phyloP scores from a whole-genome alignment of 2,888 invertebrate species.

The Lithophane leautieri region DNA sequence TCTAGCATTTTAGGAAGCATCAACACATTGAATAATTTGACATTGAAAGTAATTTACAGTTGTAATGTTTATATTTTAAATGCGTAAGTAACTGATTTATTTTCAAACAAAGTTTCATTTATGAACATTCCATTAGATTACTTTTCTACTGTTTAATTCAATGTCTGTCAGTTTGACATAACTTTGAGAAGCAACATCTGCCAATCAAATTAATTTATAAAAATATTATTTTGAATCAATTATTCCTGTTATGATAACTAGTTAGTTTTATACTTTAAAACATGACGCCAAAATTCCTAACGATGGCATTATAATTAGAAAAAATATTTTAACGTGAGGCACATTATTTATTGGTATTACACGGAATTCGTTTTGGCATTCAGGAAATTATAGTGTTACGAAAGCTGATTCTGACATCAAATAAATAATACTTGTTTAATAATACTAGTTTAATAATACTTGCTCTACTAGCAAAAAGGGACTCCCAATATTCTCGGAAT shows the following conservation, averaged over 20 bases:
- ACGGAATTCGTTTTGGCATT: neutral
- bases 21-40: conserved; percentile 37
- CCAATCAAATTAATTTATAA: conserved; percentile 60
- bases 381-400: too few species aligned
- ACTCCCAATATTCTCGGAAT: neutral
- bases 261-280: conserved; percentile 9
- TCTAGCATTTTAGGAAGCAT: conserved; percentile 13
- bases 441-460: too few species aligned
- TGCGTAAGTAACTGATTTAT: conserved; percentile 32
- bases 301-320: neutral
- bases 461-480: neutral
- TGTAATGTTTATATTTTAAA: conserved; percentile 41
- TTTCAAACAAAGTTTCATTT: conserved; percentile 47
- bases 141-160: conserved; percentile 70
- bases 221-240: conserved; percentile 33
- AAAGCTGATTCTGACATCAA: neutral
- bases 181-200: conserved; percentile 68
- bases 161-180: conserved; percentile 71
- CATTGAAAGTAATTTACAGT: conserved; percentile 45
- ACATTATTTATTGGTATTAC: neutral
- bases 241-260: conserved; percentile 42
- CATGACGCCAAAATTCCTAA: conserved; percentile 42
- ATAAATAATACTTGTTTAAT: neutral
- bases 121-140: conserved; percentile 72
- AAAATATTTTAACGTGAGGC: neutral